Percentiles rank a stretch among this genome's conserved stretches.
phyloP scores from a whole-genome alignment of 2,797 vertebrate species.

The Chanos chanos region DNA sequence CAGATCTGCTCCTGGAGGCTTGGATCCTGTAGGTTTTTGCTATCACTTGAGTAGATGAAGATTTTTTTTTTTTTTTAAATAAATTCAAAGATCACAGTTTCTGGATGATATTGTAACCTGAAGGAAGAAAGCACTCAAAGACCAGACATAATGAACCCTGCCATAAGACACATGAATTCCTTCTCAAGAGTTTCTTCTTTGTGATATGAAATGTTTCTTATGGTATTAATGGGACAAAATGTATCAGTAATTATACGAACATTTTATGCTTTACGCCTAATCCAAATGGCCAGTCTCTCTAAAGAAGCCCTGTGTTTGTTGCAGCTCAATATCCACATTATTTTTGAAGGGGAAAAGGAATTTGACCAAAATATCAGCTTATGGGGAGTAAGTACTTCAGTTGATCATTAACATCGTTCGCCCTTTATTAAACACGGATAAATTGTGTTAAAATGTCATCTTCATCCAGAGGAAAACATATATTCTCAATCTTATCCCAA shows the following conservation, averaged over 20 bases:
- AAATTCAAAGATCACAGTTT: too few species aligned
- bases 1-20: too few species aligned
- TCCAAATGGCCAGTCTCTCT: too few species aligned
- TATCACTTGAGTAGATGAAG: too few species aligned
- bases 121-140: too few species aligned
- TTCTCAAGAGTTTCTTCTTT: not conserved
- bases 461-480: not conserved
- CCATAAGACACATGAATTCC: too few species aligned
- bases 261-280: too few species aligned
- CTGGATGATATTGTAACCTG: too few species aligned
- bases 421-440: not conserved
- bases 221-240: not conserved
- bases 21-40: too few species aligned
- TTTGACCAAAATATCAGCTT: slow-evolving; percentile 88
- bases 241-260: not conserved
- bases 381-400: slow-evolving; percentile 89
- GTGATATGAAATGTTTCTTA: not conserved
- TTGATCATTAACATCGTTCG: not conserved
- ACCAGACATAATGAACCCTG: too few species aligned
- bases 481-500: not conserved
- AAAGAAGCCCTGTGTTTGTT: slow-evolving; percentile 35
- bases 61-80: not conserved
- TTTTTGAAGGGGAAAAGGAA: slow-evolving; percentile 94
- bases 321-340: slow-evolving; percentile 86
- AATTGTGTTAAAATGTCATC: not conserved